Conservation (phyloP, 2,888 invertebrate genomes). For the Palloptera scutellata region DNA sequence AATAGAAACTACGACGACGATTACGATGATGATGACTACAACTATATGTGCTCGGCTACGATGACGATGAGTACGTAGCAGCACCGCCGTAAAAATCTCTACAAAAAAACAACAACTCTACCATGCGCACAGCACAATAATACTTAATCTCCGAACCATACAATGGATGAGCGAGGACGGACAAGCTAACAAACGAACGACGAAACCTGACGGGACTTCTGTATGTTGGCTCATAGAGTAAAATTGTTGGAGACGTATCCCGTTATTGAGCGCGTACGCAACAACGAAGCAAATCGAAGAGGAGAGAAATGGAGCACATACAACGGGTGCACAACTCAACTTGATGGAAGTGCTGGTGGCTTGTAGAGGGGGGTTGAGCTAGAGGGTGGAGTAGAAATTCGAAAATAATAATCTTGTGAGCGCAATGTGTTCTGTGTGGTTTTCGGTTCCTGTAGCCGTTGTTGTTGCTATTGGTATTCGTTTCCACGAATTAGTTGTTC, state of each 20-base stretch:
- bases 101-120: too few relatives aligned
- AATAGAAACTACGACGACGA: too few relatives aligned
- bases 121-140: background rate
- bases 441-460: background rate
- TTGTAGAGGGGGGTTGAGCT: background rate
- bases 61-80: too few relatives aligned
- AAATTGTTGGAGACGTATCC: too few relatives aligned
- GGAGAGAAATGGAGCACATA: background rate
- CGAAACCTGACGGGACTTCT: background rate
- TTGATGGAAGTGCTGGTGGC: constrained; percentile 9
- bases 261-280: constrained; percentile 2
- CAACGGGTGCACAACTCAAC: background rate
- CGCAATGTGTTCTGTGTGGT: background rate
- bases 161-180: background rate
- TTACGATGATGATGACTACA: too few relatives aligned
- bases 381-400: background rate
- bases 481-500: constrained; percentile 2
- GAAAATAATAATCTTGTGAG: background rate
- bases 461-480: constrained; percentile 10
- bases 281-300: constrained; percentile 6
- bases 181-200: too few relatives aligned
- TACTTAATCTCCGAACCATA: background rate
- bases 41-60: too few relatives aligned
- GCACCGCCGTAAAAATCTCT: too few relatives aligned
- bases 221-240: too few relatives aligned